These are phyloP conservation scores for Octodonta nipae DNA, from an alignment of 2,888 invertebrate species.

Conservation along the genomic window DNA sequence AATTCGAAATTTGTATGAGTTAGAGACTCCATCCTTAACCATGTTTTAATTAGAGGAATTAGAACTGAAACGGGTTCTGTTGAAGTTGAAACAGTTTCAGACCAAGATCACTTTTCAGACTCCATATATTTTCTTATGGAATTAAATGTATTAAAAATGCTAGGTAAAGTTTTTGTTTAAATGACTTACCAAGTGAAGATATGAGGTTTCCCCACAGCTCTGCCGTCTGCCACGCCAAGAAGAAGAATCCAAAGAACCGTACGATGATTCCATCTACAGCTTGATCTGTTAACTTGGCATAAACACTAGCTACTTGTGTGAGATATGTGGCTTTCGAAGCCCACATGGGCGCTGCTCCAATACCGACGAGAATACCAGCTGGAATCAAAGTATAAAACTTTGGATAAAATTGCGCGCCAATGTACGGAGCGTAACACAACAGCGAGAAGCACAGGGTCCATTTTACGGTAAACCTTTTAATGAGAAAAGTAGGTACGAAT, in stretches of 20 bases:
- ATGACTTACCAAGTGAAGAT: conserved; percentile 79
- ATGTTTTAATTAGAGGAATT: too few species aligned
- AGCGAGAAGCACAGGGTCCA: conserved; percentile 89
- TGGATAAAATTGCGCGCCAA: conserved; percentile 87
- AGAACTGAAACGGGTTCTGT: too few species aligned
- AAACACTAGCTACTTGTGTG: conserved; percentile 83
- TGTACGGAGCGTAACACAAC: conserved; percentile 87
- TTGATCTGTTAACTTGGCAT: conserved; percentile 77
- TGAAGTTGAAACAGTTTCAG: too few species aligned
- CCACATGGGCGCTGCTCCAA: conserved; percentile 97
- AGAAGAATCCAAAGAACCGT: conserved; percentile 96
- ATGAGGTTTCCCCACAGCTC: conserved; percentile 93
- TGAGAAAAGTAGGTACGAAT: conserved; percentile 85
- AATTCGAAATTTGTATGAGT: too few species aligned
- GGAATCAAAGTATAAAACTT: conserved; percentile 81
- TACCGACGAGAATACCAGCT: conserved; percentile 82
- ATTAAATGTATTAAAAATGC: too few species aligned
- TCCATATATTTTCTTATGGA: too few species aligned
- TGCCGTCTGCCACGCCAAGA: conserved; percentile 92
- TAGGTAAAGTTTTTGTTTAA: too few species aligned
- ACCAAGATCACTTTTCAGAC: too few species aligned
- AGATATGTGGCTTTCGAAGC: conserved; percentile 95
- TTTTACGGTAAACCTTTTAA: conserved; percentile 87
- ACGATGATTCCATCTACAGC: conserved; percentile 86
- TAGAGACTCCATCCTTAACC: too few species aligned